Base-by-base conservation (phyloP, 2,797 vertebrate genomes). In the Enteromius treurensis region DNA sequence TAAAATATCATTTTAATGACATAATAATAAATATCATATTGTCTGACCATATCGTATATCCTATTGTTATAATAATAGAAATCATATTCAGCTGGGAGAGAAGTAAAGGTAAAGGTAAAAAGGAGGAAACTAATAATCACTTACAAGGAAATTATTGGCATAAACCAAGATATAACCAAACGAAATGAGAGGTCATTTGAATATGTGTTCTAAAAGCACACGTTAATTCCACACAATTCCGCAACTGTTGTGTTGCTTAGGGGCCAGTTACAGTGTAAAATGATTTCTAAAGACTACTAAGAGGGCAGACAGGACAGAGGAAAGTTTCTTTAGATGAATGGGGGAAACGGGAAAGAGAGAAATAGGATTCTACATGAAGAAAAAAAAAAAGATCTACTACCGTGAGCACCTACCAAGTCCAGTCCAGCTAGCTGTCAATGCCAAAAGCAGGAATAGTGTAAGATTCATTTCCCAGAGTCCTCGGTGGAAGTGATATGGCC, bases 401-500 rank as follows among this genome's bases (percentile, higher is more conserved):
- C 13, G 21, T 62, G 45, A 65, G 73, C 62, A 87, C 89, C 69
- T 87, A 90, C 89, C 89, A 80, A 79, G 73, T 47, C 67, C 55
- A 78, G 87, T 76, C 78, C 88, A 64, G 73, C 42, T 76, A 53
- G 79, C 80, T 21, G 78, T 77, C 58, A 90, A 69, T 71, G 75
- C 82, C 86, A 88, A 78, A 55, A 86, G 32, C 51, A 88, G 78
- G 23, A 89, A 73, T n/a, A 84, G 79, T 45, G 32, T 45, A 10
- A 73, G 53, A 82, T 78, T 79, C 89, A 90, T 90, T 88, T 88
- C 84, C 84, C 81, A 79, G 77, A 86, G 67, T 85, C 67, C 70
- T 85, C 40, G 32, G 40, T 75, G 55, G 49, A 75, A 49, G 55
- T 37, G 37, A 32, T 45, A 45, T 79, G 62, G 55, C 75, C 73